A percentile compares a stretch with the other conserved stretches of the same genome.
Conservation (phyloP, 2,113 vertebrate genomes). For the Vanacampus margaritifer region DNA sequence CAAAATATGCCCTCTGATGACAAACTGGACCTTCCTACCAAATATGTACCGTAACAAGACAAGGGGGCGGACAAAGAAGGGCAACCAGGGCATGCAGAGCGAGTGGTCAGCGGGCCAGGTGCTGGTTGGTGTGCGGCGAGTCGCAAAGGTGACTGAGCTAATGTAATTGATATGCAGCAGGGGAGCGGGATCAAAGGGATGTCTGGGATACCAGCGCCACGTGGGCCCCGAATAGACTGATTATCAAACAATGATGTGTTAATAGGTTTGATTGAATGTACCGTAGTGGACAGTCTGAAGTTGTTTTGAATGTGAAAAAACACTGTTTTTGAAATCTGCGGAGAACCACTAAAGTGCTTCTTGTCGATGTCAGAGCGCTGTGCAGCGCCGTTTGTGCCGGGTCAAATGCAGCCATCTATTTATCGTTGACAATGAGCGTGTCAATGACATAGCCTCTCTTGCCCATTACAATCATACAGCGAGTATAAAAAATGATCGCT, state of each 20-base stretch:
- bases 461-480: no score
- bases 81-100: conserved; percentile 24
- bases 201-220: conserved; percentile 44
- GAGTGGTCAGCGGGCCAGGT: conserved; percentile 32
- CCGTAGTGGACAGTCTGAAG: neutral
- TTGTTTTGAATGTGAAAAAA: neutral
- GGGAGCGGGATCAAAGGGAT: conserved; percentile 59
- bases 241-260: conserved; percentile 60
- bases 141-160: conserved; percentile 64
- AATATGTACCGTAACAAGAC: conserved; percentile 11
- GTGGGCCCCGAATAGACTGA: conserved; percentile 53
- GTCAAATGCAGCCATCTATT: neutral
- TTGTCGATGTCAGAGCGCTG: no score
- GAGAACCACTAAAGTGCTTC: no score
- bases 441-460: no score
- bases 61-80: conserved; percentile 29
- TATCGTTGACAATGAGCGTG: no score
- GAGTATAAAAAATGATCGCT: no score
- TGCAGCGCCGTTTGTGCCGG: neutral
- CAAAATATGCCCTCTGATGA: conserved; percentile 1
- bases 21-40: neutral
- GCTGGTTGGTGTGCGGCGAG: conserved; percentile 27
- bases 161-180: conserved; percentile 60
- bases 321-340: neutral
- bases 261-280: conserved; percentile 48